A percentile compares a stretch with the other conserved stretches of the same genome.
Conservation (phyloP, 2,113 vertebrate genomes). For the Chrysochloris asiatica region DNA sequence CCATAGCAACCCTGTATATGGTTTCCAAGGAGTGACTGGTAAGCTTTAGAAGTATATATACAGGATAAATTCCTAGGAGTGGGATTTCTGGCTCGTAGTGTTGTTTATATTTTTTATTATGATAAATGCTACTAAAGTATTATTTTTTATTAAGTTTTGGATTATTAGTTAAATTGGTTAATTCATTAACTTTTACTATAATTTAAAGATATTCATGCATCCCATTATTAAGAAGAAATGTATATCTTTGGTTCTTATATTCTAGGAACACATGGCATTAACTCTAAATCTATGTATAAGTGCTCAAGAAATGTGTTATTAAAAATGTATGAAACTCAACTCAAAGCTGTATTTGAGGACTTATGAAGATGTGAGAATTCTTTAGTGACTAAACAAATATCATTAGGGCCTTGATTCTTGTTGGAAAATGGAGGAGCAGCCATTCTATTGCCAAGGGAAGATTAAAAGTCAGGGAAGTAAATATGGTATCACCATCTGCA, state of each 20-base stretch:
- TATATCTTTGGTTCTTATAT: conserved; percentile 1
- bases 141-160: neutral
- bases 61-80: conserved; percentile 35
- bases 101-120: conserved; percentile 22
- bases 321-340: conserved; percentile 35
- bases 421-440: neutral
- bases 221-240: conserved; percentile 4
- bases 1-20: too few species aligned
- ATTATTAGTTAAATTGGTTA: neutral
- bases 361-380: neutral
- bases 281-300: neutral
- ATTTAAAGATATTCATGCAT: conserved; percentile 14
- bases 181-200: conserved; percentile 7
- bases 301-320: neutral
- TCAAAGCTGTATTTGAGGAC: neutral
- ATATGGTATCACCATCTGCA: conserved; percentile 8
- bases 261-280: neutral
- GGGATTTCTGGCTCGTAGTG: neutral
- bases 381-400: neutral
- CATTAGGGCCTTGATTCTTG: neutral
- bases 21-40: too few species aligned
- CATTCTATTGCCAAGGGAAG: neutral
- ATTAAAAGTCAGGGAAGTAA: conserved; percentile 39
- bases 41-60: too few species aligned
- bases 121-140: conserved; percentile 41